phyloP scores from a whole-genome alignment of 2,113 vertebrate species.

The Tapirus terrestris region DNA sequence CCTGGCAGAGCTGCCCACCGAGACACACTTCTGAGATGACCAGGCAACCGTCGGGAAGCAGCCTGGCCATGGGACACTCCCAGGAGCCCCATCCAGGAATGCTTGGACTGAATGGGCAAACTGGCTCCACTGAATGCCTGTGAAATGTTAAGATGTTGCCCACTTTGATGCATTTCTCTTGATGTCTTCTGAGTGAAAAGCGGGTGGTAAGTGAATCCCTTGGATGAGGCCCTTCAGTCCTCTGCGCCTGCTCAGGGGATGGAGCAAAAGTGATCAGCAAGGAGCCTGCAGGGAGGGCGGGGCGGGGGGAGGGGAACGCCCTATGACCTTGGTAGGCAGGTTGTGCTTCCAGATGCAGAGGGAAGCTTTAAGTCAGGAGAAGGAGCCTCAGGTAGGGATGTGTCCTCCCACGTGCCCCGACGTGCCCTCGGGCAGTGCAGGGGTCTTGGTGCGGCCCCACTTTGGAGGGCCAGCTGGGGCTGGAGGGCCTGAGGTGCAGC shows the following conservation, averaged over 20 bases:
- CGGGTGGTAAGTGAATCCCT: neutral
- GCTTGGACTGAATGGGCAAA: neutral
- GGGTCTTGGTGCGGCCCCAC: neutral
- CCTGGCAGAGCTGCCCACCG: neutral
- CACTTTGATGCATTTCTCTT: neutral
- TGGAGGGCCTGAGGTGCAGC: neutral
- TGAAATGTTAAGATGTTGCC: neutral
- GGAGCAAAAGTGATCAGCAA: neutral
- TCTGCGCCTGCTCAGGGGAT: neutral
- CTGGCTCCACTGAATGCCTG: accelerated
- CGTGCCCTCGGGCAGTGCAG: neutral
- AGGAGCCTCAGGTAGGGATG: too few species aligned
- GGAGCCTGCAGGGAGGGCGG: too few species aligned
- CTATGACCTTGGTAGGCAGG: neutral
- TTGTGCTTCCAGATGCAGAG: neutral
- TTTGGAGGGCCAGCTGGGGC: neutral
- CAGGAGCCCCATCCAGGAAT: neutral
- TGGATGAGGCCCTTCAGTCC: too few species aligned
- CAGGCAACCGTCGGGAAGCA: neutral
- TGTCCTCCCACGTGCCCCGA: neutral
- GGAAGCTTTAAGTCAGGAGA: neutral
- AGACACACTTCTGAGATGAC: neutral
- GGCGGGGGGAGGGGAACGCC: too few species aligned
- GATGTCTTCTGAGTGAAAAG: neutral
- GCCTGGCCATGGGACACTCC: neutral